A percentile compares a stretch with the other conserved stretches of the same genome.
These are phyloP conservation scores for Parus major DNA, from an alignment of 2,113 vertebrate species.

Conservation along the genomic window DNA sequence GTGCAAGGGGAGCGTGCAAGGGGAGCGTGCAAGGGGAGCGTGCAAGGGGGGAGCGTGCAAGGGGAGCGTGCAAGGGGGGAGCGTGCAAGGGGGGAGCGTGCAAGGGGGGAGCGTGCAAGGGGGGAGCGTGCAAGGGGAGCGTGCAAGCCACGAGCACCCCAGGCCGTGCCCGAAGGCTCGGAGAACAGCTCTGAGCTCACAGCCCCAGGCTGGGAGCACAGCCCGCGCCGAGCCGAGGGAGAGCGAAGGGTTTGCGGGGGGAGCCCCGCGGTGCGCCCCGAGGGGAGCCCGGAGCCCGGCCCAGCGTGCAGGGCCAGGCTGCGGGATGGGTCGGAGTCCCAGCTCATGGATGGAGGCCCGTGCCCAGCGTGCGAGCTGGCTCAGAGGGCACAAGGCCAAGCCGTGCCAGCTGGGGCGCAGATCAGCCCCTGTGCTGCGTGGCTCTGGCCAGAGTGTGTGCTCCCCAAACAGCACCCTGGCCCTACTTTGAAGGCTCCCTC, in stretches of 20 bases:
- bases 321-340: not conserved
- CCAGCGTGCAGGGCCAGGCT: accelerated
- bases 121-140: not conserved
- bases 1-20: no score
- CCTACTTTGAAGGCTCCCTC: not conserved
- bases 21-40: no score
- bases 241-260: not conserved
- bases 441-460: accelerated
- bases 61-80: no score
- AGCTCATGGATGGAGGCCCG: not conserved
- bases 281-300: not conserved
- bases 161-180: accelerated
- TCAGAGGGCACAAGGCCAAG: no score
- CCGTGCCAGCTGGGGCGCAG: accelerated
- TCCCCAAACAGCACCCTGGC: not conserved
- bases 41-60: not conserved
- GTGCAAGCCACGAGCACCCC: not conserved
- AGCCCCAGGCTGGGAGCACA: not conserved
- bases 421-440: not conserved
- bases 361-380: accelerated
- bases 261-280: no score
- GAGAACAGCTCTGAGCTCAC: not conserved
- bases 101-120: no score
- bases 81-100: no score
- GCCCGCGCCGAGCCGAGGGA: not conserved